phyloP scores from a whole-genome alignment of 2,888 invertebrate species.

The Drosophila demipolita region DNA sequence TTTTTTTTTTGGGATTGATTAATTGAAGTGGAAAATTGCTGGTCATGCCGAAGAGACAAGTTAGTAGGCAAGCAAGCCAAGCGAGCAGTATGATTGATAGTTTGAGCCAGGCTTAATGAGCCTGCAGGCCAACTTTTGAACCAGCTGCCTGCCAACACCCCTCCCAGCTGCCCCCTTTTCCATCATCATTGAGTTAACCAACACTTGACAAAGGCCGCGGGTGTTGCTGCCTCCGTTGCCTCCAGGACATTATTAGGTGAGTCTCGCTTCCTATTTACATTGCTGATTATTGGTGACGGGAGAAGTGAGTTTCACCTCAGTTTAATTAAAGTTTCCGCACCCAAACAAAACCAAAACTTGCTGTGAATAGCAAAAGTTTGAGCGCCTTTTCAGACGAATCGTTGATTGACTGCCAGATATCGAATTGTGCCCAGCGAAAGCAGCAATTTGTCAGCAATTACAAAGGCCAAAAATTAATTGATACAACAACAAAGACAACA shows the following conservation, averaged over 20 bases:
- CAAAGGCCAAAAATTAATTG: conserved; percentile 46
- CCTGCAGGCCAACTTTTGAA: conserved; percentile 27
- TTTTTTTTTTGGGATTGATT: conserved; percentile 53
- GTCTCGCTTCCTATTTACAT: conserved; percentile 59
- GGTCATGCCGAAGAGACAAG: conserved; percentile 27
- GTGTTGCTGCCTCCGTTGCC: neutral
- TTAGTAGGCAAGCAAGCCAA: conserved; percentile 23
- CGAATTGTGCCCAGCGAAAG: conserved; percentile 26
- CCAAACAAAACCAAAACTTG: conserved; percentile 5
- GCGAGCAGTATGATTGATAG: conserved; percentile 61
- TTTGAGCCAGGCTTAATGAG: conserved; percentile 63
- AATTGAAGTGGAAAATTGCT: conserved; percentile 66
- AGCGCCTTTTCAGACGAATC: conserved; percentile 27
- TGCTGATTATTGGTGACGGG: conserved; percentile 41
- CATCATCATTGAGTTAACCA: conserved; percentile 9
- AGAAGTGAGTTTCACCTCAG: conserved; percentile 13
- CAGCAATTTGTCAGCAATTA: conserved; percentile 60
- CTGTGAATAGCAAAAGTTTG: conserved; percentile 32
- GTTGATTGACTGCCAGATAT: conserved; percentile 10
- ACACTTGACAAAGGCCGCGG: neutral
- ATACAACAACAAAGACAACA: conserved; percentile 17
- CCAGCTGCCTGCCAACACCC: neutral
- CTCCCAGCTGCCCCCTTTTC: neutral
- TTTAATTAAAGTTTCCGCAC: conserved; percentile 53
- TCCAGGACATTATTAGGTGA: conserved; percentile 4